Percentiles rank a stretch among this genome's conserved stretches.
Evolutionary conservation across 2,113 vertebrate species (phyloP).

Genomic region (Megaptera novaeangliae): DNA sequence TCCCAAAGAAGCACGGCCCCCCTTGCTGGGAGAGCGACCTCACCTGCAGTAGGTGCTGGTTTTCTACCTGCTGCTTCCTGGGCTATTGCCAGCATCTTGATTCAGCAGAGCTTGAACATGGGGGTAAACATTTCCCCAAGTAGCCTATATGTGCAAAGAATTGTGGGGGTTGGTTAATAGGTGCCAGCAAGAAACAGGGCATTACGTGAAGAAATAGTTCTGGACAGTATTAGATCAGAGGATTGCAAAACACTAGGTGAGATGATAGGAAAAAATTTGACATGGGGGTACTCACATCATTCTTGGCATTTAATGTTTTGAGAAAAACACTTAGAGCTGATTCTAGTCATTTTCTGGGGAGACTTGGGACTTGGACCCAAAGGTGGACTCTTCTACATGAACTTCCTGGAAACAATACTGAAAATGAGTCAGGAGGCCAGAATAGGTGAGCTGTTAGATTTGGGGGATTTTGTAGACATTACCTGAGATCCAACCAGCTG

Average conservation of each 20-base stretch:
- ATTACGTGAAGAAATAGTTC: too few species aligned
- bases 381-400: not conserved
- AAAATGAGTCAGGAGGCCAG: not conserved
- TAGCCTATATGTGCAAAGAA: fast-evolving
- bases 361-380: fast-evolving
- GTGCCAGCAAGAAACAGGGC: not conserved
- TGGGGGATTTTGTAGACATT: not conserved
- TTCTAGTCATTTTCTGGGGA: not conserved
- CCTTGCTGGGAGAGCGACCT: not conserved
- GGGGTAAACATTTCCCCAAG: fast-evolving
- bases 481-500: too few species aligned
- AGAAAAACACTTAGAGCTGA: not conserved
- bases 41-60: too few species aligned
- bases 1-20: not conserved
- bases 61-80: fast-evolving
- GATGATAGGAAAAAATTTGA: too few species aligned
- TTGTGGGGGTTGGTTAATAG: too few species aligned
- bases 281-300: fast-evolving
- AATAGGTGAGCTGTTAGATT: not conserved
- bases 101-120: fast-evolving
- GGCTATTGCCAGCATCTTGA: fast-evolving
- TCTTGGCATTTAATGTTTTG: too few species aligned
- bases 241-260: not conserved
- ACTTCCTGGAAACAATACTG: not conserved
- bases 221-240: not conserved